Conservation (phyloP, 1,140 invertebrate genomes). For the Diorhabda carinulata region DNA sequence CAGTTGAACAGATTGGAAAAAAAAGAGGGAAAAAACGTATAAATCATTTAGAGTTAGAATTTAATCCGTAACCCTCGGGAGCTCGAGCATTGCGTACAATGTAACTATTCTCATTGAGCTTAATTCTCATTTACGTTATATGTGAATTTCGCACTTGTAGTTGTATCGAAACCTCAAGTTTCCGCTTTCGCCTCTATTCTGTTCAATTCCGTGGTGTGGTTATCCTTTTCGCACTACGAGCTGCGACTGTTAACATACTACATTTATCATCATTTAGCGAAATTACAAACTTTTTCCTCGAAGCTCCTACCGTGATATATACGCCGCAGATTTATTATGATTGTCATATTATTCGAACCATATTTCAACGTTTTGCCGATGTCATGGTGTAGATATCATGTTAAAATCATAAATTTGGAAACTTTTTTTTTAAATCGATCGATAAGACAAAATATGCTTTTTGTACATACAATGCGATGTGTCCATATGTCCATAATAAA, state of each 20-base stretch:
- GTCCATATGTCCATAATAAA: too few species aligned
- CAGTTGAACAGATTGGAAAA: too few species aligned
- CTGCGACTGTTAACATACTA: neutral
- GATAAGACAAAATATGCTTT: too few species aligned
- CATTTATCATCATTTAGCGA: slow-evolving; percentile 15
- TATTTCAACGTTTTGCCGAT: slow-evolving; percentile 12
- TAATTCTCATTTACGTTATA: too few species aligned
- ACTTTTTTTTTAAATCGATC: too few species aligned
- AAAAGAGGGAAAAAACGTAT: too few species aligned
- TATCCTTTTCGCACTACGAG: neutral
- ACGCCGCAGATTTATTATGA: slow-evolving; percentile 12
- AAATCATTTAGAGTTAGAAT: too few species aligned
- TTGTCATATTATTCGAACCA: slow-evolving; percentile 13
- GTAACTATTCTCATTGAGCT: too few species aligned
- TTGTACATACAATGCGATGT: too few species aligned
- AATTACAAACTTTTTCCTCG: slow-evolving; percentile 14
- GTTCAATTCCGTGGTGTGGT: neutral
- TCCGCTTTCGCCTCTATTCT: neutral
- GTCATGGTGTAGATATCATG: slow-evolving; percentile 7
- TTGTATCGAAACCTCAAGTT: neutral
- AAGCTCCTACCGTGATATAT: slow-evolving; percentile 7
- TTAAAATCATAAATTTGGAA: neutral
- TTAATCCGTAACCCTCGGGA: too few species aligned
- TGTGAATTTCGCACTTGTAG: neutral
- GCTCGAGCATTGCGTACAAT: too few species aligned